These are phyloP conservation scores for Odontothrips loti DNA, from an alignment of 2,888 invertebrate genomes.

Conservation along the genomic window DNA sequence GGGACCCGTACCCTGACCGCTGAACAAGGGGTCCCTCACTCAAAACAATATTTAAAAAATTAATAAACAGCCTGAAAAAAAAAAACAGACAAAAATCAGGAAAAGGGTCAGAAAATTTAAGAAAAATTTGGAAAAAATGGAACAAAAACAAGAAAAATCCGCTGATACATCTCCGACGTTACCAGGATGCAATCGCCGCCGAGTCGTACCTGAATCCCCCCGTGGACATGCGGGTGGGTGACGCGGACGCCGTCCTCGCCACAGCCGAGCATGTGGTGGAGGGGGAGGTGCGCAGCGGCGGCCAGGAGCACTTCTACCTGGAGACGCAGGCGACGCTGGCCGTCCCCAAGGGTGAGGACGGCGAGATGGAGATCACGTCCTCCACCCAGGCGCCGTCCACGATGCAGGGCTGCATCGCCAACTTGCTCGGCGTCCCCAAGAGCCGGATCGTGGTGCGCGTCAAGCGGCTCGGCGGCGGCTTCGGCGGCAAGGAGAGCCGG, in stretches of 20 bases:
- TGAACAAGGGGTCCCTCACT: no score
- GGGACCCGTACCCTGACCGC: neutral
- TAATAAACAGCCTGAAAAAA: no score
- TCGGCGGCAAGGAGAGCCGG: constrained; percentile 91
- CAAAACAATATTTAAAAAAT: no score
- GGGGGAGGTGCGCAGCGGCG: constrained; percentile 75
- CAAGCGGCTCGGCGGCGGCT: constrained; percentile 90
- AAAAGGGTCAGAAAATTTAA: no score
- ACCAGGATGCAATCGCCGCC: constrained; percentile 68
- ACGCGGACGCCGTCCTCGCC: constrained; percentile 63
- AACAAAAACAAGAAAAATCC: no score
- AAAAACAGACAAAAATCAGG: no score
- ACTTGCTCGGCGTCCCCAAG: constrained; percentile 66
- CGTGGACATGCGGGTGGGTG: constrained; percentile 59
- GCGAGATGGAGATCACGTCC: constrained; percentile 79
- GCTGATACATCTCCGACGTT: constrained; percentile 15
- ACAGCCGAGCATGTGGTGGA: constrained; percentile 68
- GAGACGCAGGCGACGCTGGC: constrained; percentile 76
- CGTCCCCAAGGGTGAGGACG: constrained; percentile 69
- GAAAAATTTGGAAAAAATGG: no score
- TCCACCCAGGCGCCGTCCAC: constrained; percentile 82
- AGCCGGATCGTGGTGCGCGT: constrained; percentile 71
- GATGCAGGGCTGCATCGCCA: constrained; percentile 65
- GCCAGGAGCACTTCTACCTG: constrained; percentile 95
- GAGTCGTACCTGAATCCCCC: constrained; percentile 65